These are phyloP conservation scores for Notarius lentiginosus DNA, from an alignment of 2,113 vertebrate species.

Conservation along the genomic window DNA sequence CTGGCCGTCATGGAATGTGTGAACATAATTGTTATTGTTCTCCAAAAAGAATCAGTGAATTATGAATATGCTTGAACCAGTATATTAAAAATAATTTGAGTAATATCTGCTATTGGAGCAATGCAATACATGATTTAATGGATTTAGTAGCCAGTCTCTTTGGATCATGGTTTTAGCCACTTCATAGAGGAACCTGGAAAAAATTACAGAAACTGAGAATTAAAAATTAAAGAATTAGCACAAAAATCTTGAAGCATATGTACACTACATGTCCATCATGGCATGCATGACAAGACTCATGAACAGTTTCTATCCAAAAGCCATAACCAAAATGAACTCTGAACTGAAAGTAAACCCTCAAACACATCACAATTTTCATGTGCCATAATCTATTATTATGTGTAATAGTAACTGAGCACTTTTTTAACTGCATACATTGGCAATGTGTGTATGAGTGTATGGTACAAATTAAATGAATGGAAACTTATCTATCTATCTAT, in stretches of 20 bases:
- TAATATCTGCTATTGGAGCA: not conserved
- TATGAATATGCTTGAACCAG: not conserved
- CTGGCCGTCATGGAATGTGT: not conserved
- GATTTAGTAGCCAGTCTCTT: not conserved
- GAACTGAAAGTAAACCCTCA: too few species aligned
- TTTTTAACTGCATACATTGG: too few species aligned
- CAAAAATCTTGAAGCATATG: conserved; percentile 54
- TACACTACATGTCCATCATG: too few species aligned
- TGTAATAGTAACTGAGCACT: too few species aligned
- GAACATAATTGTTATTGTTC: conserved; percentile 4
- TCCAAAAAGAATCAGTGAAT: not conserved
- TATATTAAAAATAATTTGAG: not conserved
- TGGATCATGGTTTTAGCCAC: not conserved
- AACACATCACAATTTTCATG: too few species aligned
- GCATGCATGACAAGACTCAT: too few species aligned
- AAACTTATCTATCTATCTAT: too few species aligned
- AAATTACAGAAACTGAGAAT: not conserved
- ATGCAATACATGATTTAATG: not conserved
- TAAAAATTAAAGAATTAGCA: conserved; percentile 46
- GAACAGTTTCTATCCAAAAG: too few species aligned
- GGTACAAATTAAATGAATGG: too few species aligned
- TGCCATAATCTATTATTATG: too few species aligned
- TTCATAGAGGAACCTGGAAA: not conserved
- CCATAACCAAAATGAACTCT: too few species aligned
- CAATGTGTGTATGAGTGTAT: too few species aligned